Evolutionary conservation across 1,140 invertebrate species (phyloP), one percentile per base, ranked within the genome.

Genomic region (Trichomalopsis sarcophagae): DNA sequence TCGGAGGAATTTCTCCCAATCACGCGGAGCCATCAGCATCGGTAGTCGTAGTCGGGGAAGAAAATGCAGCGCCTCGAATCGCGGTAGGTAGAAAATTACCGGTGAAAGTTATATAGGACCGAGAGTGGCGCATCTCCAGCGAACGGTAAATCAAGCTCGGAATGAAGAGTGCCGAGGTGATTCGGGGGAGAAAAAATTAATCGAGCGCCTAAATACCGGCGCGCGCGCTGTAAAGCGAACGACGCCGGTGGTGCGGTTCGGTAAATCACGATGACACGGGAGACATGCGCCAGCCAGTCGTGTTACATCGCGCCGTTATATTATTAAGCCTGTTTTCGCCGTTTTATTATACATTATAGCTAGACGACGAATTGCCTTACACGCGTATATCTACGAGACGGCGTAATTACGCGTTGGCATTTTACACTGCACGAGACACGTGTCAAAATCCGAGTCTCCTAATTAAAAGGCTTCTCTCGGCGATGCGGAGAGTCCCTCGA

Each of bases 101-200:
- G 85, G 88, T 87, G 87, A 88, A 89, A 88, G 86, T 88, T 84
- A 88, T 87, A 87, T 86, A 17, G n/a, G 75, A 17, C 11, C 30
- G 33, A 36, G 73, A 33, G 36, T 23, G 50, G 75, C 30, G 44
- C 47, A 23, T 13, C 68, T n/a, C 10, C n/a, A 33, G 44, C 47
- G 68, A 75, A 76, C 84, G 68, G 30, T 81, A 76, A 85, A 81
- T 85, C 79, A 76, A 81, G 36, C 4, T 77, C 30, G 62, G 62
- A 85, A 85, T 71, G 27, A 81, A 85, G 27, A 27, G 84, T 85
- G 73, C 36, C 76, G 77, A 81, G 79, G 27, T 76, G 68, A 80
- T 85, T 69, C 44, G 9, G 27, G 17, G 7, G 27, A 71, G 23
- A 33, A 27, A 17, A 68, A 84, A 84, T 80, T 36, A 80, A 84